Conservation (phyloP, 2,888 invertebrate genomes). For the Zhengitettix transpicula region DNA sequence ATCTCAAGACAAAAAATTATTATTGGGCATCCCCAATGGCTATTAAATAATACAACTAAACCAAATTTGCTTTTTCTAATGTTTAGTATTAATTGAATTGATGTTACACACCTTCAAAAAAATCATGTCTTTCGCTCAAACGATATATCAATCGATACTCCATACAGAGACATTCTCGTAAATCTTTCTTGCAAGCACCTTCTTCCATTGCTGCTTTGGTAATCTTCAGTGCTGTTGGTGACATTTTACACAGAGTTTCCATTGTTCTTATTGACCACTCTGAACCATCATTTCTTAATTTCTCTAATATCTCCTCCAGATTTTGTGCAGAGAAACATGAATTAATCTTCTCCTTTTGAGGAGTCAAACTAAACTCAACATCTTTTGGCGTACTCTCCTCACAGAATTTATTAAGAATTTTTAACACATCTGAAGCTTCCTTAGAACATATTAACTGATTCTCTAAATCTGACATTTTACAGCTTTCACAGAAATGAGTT, state of each 20-base stretch:
- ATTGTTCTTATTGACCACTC: slow-evolving; percentile 65
- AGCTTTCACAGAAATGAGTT: slow-evolving; percentile 67
- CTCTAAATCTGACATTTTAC: slow-evolving; percentile 45
- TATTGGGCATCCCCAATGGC: no score
- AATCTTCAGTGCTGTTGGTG: slow-evolving; percentile 85
- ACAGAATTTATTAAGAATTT: slow-evolving; percentile 41
- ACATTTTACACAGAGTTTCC: slow-evolving; percentile 57
- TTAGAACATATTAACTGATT: slow-evolving; percentile 36
- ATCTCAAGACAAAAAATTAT: no score
- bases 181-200: slow-evolving; percentile 47
- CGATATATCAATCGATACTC: slow-evolving; percentile 63
- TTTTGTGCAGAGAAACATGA: slow-evolving; percentile 55
- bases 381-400: slow-evolving; percentile 31
- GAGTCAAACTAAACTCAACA: slow-evolving; percentile 47
- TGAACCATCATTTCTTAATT: slow-evolving; percentile 59
- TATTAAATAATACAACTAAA: no score
- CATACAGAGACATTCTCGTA: slow-evolving; percentile 78
- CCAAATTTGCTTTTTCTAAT: no score
- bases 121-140: slow-evolving; percentile 50
- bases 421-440: slow-evolving; percentile 30
- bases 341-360: slow-evolving; percentile 57
- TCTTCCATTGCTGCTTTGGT: slow-evolving; percentile 59
- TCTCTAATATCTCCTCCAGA: slow-evolving; percentile 62
- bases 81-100: background rate
- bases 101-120: slow-evolving; percentile 52